Percentiles rank a stretch among this genome's conserved stretches.
These are phyloP conservation scores for Busseola fusca DNA, from an alignment of 2,888 invertebrate genomes.

Conservation along the genomic window DNA sequence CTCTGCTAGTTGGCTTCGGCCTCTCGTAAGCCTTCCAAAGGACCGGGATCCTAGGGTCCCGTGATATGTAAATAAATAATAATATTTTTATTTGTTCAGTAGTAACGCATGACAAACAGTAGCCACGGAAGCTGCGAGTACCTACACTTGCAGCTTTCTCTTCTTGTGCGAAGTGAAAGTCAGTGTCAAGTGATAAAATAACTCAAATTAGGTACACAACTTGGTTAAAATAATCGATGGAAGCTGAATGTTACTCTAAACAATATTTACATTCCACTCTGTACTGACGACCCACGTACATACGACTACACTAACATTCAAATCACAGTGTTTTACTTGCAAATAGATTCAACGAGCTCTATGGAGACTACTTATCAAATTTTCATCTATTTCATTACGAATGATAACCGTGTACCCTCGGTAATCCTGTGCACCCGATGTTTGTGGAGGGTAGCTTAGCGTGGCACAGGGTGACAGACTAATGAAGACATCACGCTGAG, in stretches of 20 bases:
- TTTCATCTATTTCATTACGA: background rate
- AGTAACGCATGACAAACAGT: background rate
- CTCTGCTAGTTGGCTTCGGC: too few species aligned
- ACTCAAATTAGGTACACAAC: background rate
- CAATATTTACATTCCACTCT: background rate
- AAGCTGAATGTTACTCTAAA: background rate
- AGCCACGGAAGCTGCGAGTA: background rate
- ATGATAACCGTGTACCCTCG: background rate
- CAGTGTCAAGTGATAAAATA: background rate
- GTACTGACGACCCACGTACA: background rate
- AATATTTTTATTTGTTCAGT: too few species aligned
- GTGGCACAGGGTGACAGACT: slow-evolving; percentile 18
- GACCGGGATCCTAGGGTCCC: too few species aligned
- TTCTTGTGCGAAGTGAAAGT: background rate
- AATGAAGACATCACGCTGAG: slow-evolving; percentile 59
- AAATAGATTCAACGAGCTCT: background rate
- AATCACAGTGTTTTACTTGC: background rate
- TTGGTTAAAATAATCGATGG: background rate
- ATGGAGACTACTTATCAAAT: background rate
- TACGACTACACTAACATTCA: background rate
- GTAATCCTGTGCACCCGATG: slow-evolving; percentile 5
- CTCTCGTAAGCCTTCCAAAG: too few species aligned
- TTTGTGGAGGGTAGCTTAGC: slow-evolving; percentile 36
- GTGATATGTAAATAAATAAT: too few species aligned
- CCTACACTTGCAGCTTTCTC: background rate